Base-by-base conservation (phyloP, 35 echinoderm and acorn worm species). In the Apostichopus parvimensis region DNA sequence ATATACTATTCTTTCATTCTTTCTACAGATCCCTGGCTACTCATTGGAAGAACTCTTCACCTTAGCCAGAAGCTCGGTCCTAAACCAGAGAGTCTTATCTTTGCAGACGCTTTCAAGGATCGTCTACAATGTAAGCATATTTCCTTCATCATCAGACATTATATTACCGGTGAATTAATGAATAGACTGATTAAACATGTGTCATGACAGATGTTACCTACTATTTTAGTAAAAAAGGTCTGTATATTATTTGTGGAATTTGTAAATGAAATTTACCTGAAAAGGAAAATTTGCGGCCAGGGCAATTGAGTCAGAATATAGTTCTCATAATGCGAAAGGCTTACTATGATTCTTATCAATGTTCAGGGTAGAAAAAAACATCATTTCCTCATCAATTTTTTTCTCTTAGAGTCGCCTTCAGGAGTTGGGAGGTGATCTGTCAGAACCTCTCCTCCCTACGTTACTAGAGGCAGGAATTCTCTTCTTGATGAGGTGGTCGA, bases 71-170 rank as follows among this genome's bases (percentile, higher is more conserved):
- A 98, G 97, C 78, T 82, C 97, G 18, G 97, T 95, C 28, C 80
- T 91, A 9, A 95, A 93, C 14, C 97, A 98, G 54, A 92, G 95
- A 87, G 95, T 98, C 28, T 65, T 98, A 24, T 93, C 95, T 13
- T 61, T 98, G 8, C 97, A 98, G 79, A 98, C 94, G n/a, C 89
- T 98, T 26, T 94, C 97, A 72, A 96, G 94, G 79, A 71, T 98
- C 56, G 87, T 98, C 15, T 98, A 98, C 72, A 98, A 96, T 96
- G 97, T 98, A 94, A 98, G 95, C 18, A 4, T 68, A 18, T 68
- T 68, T 68, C 18, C 64, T 68, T 8, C 0, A 3, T 68, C 18
- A 68, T 68, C 11, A 68, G 11, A 9, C 11, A 45, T 45, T 45
- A 45, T 45, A 4, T 45, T 45, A 45, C 34, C 34, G 2, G 34